These are phyloP conservation scores for Idaea straminata DNA, from an alignment of 2,888 invertebrate species.

Conservation along the genomic window DNA sequence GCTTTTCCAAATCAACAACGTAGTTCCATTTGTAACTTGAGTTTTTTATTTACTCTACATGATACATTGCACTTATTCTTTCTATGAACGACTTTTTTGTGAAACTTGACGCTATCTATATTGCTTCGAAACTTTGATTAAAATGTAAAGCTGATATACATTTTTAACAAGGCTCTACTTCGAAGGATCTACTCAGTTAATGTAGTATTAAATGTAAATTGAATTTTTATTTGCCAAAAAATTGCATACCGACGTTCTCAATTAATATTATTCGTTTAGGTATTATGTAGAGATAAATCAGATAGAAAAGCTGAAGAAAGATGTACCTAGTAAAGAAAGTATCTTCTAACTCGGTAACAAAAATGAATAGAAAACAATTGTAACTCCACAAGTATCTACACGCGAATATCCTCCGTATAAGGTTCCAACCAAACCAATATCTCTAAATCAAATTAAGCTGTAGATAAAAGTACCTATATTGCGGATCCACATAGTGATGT, in stretches of 20 bases:
- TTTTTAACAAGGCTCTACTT: neutral
- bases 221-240: too few relatives aligned
- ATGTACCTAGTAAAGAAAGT: too few relatives aligned
- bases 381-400: neutral
- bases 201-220: too few relatives aligned
- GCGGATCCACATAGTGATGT: neutral
- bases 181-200: neutral
- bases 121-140: neutral
- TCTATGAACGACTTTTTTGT: neutral
- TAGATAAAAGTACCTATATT: neutral
- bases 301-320: too few relatives aligned
- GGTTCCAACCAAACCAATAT: neutral
- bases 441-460: neutral
- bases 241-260: too few relatives aligned
- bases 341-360: too few relatives aligned
- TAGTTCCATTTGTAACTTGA: constrained; percentile 28
- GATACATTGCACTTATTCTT: neutral
- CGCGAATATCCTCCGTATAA: too few relatives aligned
- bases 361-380: neutral
- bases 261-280: too few relatives aligned
- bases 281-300: too few relatives aligned
- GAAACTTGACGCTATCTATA: neutral
- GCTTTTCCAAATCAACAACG: constrained; percentile 30
- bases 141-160: neutral
- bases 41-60: neutral